Evolutionary conservation across 2,113 vertebrate genomes (phyloP).

Genomic region (Macquaria australasica): DNA sequence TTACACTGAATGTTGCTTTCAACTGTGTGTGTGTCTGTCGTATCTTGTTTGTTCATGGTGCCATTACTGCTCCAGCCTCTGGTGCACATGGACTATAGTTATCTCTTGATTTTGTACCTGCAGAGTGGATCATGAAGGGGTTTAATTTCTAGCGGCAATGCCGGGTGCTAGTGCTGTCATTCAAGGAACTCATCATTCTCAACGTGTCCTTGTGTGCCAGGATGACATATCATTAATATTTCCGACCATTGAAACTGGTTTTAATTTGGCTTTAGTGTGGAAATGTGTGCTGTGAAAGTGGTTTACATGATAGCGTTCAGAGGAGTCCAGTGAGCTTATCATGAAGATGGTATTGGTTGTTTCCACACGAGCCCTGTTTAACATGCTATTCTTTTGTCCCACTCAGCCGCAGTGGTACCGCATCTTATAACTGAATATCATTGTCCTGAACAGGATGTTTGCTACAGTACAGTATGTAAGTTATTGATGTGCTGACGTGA

Average conservation of each 20-base stretch:
- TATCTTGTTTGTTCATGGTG: conserved; percentile 52
- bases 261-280: conserved; percentile 26
- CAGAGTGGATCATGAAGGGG: conserved; percentile 32
- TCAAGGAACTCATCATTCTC: conserved; percentile 19
- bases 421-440: conserved; percentile 67
- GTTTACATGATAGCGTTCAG: neutral
- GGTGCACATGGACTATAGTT: neutral
- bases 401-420: conserved; percentile 20
- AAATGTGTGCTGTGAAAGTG: conserved; percentile 17
- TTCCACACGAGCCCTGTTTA: conserved; percentile 22
- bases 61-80: conserved; percentile 46
- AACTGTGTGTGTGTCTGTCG: conserved; percentile 3
- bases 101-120: conserved; percentile 5
- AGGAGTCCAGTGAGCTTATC: neutral
- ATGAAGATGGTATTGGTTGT: neutral
- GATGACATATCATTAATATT: conserved; percentile 48
- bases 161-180: conserved; percentile 59
- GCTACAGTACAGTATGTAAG: conserved; percentile 79
- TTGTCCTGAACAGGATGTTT: conserved; percentile 69
- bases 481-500: conserved; percentile 83
- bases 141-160: conserved; percentile 39
- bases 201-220: conserved; percentile 25
- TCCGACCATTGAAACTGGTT: conserved; percentile 31
- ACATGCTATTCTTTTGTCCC: conserved; percentile 35
- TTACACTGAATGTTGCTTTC: conserved; percentile 61